Evolutionary conservation across 2,797 vertebrate species (phyloP), one percentile per base, ranked within the genome.

Genomic region (Heteromormyrus szaboi): DNA sequence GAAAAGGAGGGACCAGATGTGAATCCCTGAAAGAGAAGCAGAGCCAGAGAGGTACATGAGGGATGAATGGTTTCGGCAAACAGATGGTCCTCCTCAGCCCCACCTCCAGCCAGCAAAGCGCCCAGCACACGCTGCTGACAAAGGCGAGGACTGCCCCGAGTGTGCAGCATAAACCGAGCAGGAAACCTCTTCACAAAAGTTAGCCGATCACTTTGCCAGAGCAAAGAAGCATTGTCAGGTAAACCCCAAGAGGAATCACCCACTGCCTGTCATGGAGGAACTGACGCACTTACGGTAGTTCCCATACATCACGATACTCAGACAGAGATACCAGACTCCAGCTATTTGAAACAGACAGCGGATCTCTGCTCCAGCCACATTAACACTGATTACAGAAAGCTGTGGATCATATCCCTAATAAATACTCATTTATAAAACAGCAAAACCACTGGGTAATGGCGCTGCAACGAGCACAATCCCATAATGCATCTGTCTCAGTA

Each of bases 31-130:
- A 92, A 90, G 87, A 90, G 33, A 17, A 14, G 83, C 11, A 41
- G 89, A 89, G 79, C 53, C 88, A 86, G 88, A 89, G 88, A 90
- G 46, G 88, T 89, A 4, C 48, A 53, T 79, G 89, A 50, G 90
- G 89, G 90, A 90, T 89, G 50, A 90, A 91, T 90, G 90, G 87
- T 91, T 92, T 92, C 62, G 89, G 89, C 86, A 93, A 29, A 92
- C 93, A 95, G 94, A 94, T 94, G 93, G 91, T 89, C 90, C 76
- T 68, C 87, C 88, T 84, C 37, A 50, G 90, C 88, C 2, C 56
- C 17, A 37, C 25, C 88, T 85, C 37, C 56, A 19, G 3, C 29
- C 46, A 3, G 19, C 29, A 17, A 29, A 6, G n/a, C 25, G 19
- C 46, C 44, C 53, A 90, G 89, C 90, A 88, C n/a, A 2, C 81